Evolutionary conservation across 37 sponge, comb jelly and placozoan species (phyloP), one percentile per base, ranked within the genome.

Genomic region (Chondrosia reniformis): DNA sequence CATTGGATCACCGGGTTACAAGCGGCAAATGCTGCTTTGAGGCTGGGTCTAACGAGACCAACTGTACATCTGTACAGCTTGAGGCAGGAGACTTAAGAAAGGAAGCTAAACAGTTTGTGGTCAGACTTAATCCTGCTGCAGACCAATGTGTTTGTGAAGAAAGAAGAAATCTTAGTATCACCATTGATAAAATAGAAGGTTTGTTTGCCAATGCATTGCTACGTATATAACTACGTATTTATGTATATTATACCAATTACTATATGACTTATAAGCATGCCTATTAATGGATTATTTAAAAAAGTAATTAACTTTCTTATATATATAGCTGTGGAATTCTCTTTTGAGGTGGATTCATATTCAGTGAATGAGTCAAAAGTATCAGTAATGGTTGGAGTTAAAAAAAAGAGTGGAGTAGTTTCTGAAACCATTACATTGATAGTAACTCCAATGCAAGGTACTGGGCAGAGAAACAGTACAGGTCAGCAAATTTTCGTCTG

Each of bases 111-210:
- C 30, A 30, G n/a, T 30, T 59, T 25, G 28, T 25, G 61, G 28
- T 59, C 8, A 30, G 28, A 13, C n/a, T 59, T 5, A 13, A 6
- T 13, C 61, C 61, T 30, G 28, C n/a, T 7, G 30, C 61, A 7
- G 61, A 30, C 8, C 61, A 59, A 59, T 59, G 61, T 59, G 61
- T 59, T 6, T 59, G 61, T 59, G 61, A 59, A 6, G 17, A n/a
- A n/a, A n/a, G n/a, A n/a, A n/a, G n/a, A n/a, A n/a, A n/a, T n/a
- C n/a, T n/a, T n/a, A n/a, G n/a, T n/a, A n/a, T n/a, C n/a, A n/a
- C n/a, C n/a, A n/a, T n/a, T n/a, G n/a, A n/a, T n/a, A n/a, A n/a
- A n/a, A n/a, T n/a, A n/a, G n/a, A n/a, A n/a, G n/a, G n/a, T n/a
- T n/a, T n/a, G n/a, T n/a, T n/a, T n/a, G n/a, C n/a, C n/a, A n/a